These are phyloP conservation scores for Aphaenogaster ashmeadi DNA, from an alignment of 1,140 invertebrate genomes.

Conservation along the genomic window DNA sequence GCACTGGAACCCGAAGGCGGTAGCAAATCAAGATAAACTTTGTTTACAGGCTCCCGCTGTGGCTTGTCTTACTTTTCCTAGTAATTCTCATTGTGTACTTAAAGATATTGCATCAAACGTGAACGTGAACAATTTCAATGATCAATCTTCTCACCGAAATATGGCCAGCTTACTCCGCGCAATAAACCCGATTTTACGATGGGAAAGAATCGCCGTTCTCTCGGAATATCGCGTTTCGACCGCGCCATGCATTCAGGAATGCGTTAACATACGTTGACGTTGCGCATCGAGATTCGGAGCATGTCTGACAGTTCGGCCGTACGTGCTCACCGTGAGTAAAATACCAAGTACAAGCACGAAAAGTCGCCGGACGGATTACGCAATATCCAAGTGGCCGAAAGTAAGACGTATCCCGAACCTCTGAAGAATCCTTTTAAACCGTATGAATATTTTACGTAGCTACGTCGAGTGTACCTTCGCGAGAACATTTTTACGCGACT, in stretches of 20 bases:
- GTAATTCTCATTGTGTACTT: neutral
- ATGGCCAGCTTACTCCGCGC: neutral
- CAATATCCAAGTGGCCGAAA: neutral
- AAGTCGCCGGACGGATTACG: neutral
- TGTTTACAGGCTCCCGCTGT: neutral
- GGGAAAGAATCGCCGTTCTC: neutral
- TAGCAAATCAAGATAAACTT: conserved; percentile 16
- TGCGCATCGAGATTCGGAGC: neutral
- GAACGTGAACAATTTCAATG: no score
- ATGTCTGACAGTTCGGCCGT: neutral
- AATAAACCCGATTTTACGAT: neutral
- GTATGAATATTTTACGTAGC: neutral
- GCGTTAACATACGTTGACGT: neutral
- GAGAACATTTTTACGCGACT: neutral
- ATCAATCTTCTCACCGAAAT: no score
- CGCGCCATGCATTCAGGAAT: neutral
- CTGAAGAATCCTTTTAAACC: neutral
- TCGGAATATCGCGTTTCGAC: neutral
- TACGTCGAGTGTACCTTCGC: neutral
- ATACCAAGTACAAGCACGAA: neutral
- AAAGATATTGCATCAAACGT: neutral
- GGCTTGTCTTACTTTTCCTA: neutral
- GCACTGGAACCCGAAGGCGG: neutral
- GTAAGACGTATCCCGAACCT: neutral
- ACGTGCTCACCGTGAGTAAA: conserved; percentile 16